Conservation (phyloP, 2,888 invertebrate species). For the Cheilosia pagana region DNA sequence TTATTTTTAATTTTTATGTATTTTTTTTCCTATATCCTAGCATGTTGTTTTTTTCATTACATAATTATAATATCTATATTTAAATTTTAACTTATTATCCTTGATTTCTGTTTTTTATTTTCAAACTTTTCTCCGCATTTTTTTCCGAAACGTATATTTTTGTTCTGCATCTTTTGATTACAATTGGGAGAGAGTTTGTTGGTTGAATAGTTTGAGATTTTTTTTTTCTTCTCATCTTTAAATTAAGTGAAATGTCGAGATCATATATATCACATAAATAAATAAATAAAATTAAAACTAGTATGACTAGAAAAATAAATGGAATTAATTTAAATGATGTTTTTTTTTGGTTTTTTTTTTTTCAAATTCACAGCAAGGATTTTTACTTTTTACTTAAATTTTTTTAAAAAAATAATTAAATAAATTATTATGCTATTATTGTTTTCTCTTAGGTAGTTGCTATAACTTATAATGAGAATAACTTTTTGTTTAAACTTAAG, state of each 20-base stretch:
- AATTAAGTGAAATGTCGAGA: conserved; percentile 65
- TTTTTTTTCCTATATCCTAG: conserved; percentile 65
- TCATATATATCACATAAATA: conserved; percentile 63
- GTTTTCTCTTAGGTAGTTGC: conserved; percentile 71
- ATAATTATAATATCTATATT: conserved; percentile 75
- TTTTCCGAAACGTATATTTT: conserved; percentile 39
- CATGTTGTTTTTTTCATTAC: conserved; percentile 64
- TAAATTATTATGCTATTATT: conserved; percentile 72
- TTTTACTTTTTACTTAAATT: conserved; percentile 28
- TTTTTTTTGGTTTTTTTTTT: conserved; percentile 46
- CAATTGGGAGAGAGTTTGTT: conserved; percentile 46
- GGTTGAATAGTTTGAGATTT: conserved; percentile 76
- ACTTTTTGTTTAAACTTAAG: conserved; percentile 45
- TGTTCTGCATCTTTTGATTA: conserved; percentile 36
- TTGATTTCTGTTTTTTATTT: conserved; percentile 66
- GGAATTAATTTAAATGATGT: conserved; percentile 38
- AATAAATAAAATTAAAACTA: conserved; percentile 45
- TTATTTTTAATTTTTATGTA: conserved; percentile 52
- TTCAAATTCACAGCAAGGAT: conserved; percentile 76
- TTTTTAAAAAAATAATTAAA: conserved; percentile 62
- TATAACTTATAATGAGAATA: conserved; percentile 67
- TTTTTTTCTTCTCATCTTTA: conserved; percentile 34
- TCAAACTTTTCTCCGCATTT: conserved; percentile 37
- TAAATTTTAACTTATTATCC: conserved; percentile 75
- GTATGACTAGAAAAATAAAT: conserved; percentile 67